Percentiles rank a stretch among this genome's conserved stretches.
phyloP scores from a whole-genome alignment of 2,113 vertebrate species.

The Caracal caracal region DNA sequence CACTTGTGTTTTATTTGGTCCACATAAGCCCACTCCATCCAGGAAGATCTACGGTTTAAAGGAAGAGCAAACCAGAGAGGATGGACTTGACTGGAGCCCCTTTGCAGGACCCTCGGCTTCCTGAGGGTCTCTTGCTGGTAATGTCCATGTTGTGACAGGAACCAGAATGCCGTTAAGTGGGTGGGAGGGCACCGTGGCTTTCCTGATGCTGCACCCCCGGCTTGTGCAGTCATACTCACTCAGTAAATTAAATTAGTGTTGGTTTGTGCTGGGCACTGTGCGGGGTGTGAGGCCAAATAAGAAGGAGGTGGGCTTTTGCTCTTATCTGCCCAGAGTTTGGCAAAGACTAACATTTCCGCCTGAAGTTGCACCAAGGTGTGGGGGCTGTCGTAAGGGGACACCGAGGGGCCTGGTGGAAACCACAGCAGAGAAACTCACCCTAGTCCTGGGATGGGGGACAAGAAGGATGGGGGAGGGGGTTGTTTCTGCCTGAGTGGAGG shows the following conservation, averaged over 20 bases:
- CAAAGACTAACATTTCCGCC: neutral
- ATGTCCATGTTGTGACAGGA: neutral
- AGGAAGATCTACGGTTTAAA: neutral
- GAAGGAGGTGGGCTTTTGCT: neutral
- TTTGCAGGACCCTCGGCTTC: neutral
- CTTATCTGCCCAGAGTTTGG: neutral
- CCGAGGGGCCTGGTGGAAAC: neutral
- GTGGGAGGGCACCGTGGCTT: neutral
- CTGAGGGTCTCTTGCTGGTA: neutral
- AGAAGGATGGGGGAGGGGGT: neutral
- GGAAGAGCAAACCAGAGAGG: neutral
- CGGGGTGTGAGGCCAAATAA: neutral
- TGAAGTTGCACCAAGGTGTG: neutral
- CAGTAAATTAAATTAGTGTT: neutral
- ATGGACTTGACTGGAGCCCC: neutral
- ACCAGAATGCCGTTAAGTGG: neutral
- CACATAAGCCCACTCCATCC: neutral
- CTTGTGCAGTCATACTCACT: neutral
- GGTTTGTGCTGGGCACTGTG: rapidly evolving
- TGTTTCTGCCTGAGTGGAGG: neutral
- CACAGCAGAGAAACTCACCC: neutral
- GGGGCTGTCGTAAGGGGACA: neutral
- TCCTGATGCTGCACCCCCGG: neutral
- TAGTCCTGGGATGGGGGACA: neutral
- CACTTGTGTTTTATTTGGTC: neutral